phyloP scores from a whole-genome alignment of 2,797 vertebrate species.

The Crocidura indochinensis region DNA sequence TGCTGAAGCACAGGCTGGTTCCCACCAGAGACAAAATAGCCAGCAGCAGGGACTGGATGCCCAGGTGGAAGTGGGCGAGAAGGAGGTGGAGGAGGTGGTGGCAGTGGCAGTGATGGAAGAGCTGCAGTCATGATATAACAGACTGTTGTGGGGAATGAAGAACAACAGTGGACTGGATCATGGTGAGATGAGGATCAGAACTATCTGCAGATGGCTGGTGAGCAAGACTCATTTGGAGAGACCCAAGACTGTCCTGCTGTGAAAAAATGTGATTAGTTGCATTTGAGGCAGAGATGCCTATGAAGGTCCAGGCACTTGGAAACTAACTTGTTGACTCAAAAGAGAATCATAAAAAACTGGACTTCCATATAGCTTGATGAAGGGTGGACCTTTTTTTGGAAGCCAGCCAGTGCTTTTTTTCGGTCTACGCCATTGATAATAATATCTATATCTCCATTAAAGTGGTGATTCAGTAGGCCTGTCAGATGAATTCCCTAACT shows the following conservation, averaged over 20 bases:
- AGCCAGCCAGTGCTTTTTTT: no score
- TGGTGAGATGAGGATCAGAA: slow-evolving; percentile 91
- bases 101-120: slow-evolving; percentile 81
- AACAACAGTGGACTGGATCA: slow-evolving; percentile 94
- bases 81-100: background rate
- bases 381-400: no score
- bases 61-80: slow-evolving; percentile 90
- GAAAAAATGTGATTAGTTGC: slow-evolving; percentile 52
- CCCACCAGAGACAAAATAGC: slow-evolving; percentile 90
- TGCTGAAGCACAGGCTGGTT: slow-evolving; percentile 94
- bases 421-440: no score
- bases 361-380: no score
- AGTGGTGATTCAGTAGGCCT: no score
- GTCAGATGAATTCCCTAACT: no score
- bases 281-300: no score
- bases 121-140: slow-evolving; percentile 93
- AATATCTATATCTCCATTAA: no score
- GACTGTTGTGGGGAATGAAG: slow-evolving; percentile 94
- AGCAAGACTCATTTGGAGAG: slow-evolving; percentile 97
- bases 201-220: slow-evolving; percentile 93
- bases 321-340: no score
- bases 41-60: slow-evolving; percentile 91
- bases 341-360: no score
- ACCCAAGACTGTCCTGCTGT: slow-evolving; percentile 94
- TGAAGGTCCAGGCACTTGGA: no score